Evolutionary conservation across 2,888 invertebrate genomes (phyloP).

Genomic region (Drosophila ochracea): DNA sequence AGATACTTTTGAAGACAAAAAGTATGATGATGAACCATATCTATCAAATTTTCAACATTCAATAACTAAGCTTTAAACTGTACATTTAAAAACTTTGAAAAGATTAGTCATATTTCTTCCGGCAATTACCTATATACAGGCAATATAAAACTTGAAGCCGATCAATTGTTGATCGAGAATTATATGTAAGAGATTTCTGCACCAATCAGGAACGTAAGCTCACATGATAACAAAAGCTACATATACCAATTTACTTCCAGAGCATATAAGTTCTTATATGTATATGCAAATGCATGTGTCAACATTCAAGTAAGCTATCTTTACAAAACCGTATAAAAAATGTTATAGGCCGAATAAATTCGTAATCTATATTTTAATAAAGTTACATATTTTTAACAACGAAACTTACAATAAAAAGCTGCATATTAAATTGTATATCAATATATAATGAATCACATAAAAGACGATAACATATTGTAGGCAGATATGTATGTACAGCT

Average conservation of each 20-base stretch:
- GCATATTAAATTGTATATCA: constrained; percentile 12
- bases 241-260: not conserved
- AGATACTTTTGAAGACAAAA: not conserved
- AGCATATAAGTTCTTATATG: not conserved
- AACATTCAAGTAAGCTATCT: not conserved
- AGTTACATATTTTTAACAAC: constrained; percentile 6
- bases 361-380: constrained; percentile 1
- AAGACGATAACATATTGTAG: constrained; percentile 3
- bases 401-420: constrained; percentile 13
- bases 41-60: not conserved
- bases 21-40: constrained; percentile 3
- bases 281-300: not conserved
- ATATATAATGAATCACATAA: constrained; percentile 7
- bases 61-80: not conserved
- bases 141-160: not conserved
- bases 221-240: not conserved
- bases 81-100: not conserved
- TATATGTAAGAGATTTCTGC: constrained; percentile 3
- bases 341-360: not conserved
- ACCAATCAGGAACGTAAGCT: not conserved
- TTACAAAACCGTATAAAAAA: not conserved
- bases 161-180: not conserved
- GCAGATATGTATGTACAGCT: constrained; percentile 11
- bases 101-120: not conserved
- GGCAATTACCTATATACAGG: not conserved